Conservation (phyloP, 2,888 invertebrate species). For the Drosophila austrosaltans region DNA sequence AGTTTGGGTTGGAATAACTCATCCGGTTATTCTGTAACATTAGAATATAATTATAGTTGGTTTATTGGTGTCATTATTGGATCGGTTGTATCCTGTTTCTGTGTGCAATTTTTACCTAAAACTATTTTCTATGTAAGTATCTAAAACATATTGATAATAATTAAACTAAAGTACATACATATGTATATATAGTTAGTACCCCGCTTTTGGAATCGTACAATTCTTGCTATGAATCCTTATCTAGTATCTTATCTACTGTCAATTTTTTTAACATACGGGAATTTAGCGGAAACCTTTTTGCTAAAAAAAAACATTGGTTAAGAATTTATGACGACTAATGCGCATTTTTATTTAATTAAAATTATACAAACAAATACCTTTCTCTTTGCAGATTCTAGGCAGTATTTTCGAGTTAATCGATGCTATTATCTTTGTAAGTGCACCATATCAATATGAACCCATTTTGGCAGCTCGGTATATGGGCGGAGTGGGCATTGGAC, state of each 20-base stretch:
- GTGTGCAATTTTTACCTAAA: conserved; percentile 58
- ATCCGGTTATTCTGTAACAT: conserved; percentile 23
- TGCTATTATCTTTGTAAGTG: conserved; percentile 69
- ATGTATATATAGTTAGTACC: no score
- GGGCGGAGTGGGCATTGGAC: conserved; percentile 75
- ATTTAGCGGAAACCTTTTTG: not conserved
- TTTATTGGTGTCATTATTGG: conserved; percentile 78
- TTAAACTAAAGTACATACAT: no score
- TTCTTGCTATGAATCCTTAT: not conserved
- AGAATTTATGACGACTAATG: not conserved
- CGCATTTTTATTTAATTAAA: not conserved
- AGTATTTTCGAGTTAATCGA: conserved; percentile 61
- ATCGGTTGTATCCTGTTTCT: conserved; percentile 55
- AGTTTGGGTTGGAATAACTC: conserved; percentile 66
- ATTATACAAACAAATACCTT: no score
- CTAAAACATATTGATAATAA: not conserved
- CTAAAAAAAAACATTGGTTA: not conserved
- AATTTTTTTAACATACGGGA: not conserved
- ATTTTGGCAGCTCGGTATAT: conserved; percentile 73
- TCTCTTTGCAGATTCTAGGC: conserved; percentile 40
- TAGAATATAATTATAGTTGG: conserved; percentile 72
- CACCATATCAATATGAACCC: conserved; percentile 52
- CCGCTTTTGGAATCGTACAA: not conserved
- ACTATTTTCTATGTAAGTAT: conserved; percentile 53
- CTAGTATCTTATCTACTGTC: conserved; percentile 7